Conservation (phyloP, 1,140 invertebrate genomes). For the Chironomus tepperi region DNA sequence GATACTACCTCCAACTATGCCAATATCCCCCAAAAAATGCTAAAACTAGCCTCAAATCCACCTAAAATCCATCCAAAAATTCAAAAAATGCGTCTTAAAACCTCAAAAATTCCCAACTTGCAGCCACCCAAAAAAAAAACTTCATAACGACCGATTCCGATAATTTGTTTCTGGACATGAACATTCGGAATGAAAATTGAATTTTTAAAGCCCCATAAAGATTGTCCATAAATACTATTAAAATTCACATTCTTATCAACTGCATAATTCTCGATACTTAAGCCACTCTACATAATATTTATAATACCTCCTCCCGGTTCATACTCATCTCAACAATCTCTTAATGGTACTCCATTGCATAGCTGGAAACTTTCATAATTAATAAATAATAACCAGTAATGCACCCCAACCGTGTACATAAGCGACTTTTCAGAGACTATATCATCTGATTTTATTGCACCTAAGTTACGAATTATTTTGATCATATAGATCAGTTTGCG, state of each 20-base stretch:
- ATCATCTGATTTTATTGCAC: slow-evolving; percentile 14
- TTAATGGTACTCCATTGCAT: not conserved
- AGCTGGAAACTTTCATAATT: slow-evolving; percentile 17
- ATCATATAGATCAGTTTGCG: not conserved
- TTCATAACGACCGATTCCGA: no score
- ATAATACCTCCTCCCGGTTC: no score
- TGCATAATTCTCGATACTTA: no score
- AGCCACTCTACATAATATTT: no score
- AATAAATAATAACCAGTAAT: slow-evolving; percentile 21
- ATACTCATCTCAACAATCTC: not conserved
- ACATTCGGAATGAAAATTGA: not conserved
- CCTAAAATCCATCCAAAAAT: no score
- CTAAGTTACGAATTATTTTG: not conserved
- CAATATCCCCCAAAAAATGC: no score
- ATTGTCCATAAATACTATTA: not conserved
- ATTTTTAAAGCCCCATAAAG: not conserved
- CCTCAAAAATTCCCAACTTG: no score
- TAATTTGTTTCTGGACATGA: no score
- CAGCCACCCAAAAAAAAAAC: no score
- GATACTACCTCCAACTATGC: no score
- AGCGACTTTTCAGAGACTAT: not conserved
- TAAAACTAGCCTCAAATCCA: no score
- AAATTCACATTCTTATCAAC: not conserved
- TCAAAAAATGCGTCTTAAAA: no score
- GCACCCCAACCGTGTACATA: not conserved